Evolutionary conservation across 2,888 invertebrate species (phyloP).

Genomic region (Phrixothrix hirtus): DNA sequence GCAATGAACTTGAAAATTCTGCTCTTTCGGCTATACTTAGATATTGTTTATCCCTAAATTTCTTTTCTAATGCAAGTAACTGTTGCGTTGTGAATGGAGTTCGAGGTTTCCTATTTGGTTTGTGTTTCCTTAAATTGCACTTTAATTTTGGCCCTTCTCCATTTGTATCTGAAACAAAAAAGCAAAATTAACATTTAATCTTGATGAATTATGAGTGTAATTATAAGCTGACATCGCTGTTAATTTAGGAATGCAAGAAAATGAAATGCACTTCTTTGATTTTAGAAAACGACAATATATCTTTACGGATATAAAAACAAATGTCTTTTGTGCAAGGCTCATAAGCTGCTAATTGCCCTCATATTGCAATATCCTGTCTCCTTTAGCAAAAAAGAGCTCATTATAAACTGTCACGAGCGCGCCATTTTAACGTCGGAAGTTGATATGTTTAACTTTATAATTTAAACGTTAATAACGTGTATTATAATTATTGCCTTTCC

Average conservation of each 20-base stretch:
- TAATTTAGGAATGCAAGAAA: constrained; percentile 12
- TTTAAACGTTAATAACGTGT: constrained; percentile 19
- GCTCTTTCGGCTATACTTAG: constrained; percentile 93
- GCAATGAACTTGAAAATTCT: constrained; percentile 87
- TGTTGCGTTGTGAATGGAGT: constrained; percentile 96
- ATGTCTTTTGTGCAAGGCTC: constrained; percentile 32
- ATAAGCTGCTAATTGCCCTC: constrained; percentile 33
- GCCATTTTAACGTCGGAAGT: constrained; percentile 24
- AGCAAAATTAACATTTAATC: background rate
- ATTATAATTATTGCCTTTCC: constrained; percentile 10
- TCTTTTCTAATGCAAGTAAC: constrained; percentile 86
- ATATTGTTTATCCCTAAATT: constrained; percentile 93
- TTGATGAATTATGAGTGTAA: constrained; percentile 25
- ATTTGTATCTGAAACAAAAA: constrained; percentile 63
- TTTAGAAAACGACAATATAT: constrained; percentile 15
- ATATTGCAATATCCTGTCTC: constrained; percentile 34
- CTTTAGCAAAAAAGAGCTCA: constrained; percentile 20
- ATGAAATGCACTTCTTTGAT: constrained; percentile 19
- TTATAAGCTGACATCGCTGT: constrained; percentile 22
- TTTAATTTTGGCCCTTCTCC: constrained; percentile 85
- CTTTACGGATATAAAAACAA: constrained; percentile 21
- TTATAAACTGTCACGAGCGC: constrained; percentile 29
- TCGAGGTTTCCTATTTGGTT: constrained; percentile 91
- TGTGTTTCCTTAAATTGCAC: constrained; percentile 90
- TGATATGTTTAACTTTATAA: constrained; percentile 15